Evolutionary conservation across 2,888 invertebrate genomes (phyloP), one percentile per base, ranked within the genome.

Genomic region (Epirrhoe tristata): DNA sequence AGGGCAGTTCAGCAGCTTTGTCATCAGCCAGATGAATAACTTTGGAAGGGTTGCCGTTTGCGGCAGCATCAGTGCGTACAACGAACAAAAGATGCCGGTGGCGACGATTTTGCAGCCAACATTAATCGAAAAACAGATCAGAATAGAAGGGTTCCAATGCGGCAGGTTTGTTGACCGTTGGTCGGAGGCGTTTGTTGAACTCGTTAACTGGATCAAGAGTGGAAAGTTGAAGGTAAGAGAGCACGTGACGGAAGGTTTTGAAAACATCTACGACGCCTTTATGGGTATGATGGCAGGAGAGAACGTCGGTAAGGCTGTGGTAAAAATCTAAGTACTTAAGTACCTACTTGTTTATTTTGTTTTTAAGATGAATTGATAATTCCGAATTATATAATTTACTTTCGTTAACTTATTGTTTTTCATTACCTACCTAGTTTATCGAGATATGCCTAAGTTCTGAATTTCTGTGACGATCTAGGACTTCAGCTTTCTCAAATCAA

Each of bases 261-360:
- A 96, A 61, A 96, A 96, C 62, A 91, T 96, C 83, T 95, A 94
- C 46, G 92, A 95, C 50, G 96, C 96, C 1, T 96, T 97, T 72
- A 83, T 94, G 31, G 95, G 94, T 32, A 94, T 96, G 91, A 85
- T 94, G 5, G 82, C 81, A 10, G 96, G 96, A n/a, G 94, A 95
- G 51, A 96, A 96, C 81, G 82, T 85, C 17, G 97, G 96, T 24
- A 97, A 97, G 87, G 95, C 96, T 53, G 90, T 96, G 67, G 94
- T 96, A 50, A 94, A 95, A 88, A 93, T 93, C 17, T 95, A 84
- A 87, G 32, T 8, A 6, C 7, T 16, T 95, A 84, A 87, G 32
- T 8, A 6, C 7, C 1, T n/a, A 31, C 16, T 16, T 34, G 7
- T 17, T 58, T 12, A 43, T 36, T 34, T 48, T 36, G 39, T 48